These are phyloP conservation scores for Bufo bufo DNA, from an alignment of 2,113 vertebrate species.

Conservation along the genomic window DNA sequence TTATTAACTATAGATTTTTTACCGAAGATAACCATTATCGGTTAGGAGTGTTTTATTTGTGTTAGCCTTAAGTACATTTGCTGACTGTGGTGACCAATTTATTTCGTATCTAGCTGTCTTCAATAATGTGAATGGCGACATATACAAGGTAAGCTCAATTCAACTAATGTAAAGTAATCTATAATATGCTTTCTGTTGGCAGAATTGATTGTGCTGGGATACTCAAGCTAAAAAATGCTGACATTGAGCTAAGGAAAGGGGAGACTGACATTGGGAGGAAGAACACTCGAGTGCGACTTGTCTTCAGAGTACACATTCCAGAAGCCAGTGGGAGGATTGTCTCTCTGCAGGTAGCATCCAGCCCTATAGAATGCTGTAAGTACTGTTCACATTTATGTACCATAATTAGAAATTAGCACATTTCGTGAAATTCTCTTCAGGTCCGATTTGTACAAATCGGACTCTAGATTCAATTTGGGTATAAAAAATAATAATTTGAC, in stretches of 20 bases:
- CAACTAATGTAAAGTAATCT: neutral
- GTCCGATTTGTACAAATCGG: too few relatives aligned
- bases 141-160: neutral
- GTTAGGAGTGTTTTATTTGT: too few relatives aligned
- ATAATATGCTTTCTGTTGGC: constrained; percentile 39
- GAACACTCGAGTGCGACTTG: constrained; percentile 92
- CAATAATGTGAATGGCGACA: neutral
- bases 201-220: constrained; percentile 98
- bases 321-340: constrained; percentile 84
- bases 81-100: too few relatives aligned
- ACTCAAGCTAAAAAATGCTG: constrained; percentile 93
- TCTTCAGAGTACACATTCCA: constrained; percentile 92
- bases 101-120: too few relatives aligned
- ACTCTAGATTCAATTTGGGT: too few relatives aligned
- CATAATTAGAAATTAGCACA: neutral
- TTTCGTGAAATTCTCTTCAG: too few relatives aligned
- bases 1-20: too few relatives aligned
- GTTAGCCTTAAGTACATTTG: too few relatives aligned
- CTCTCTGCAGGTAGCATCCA: constrained; percentile 90
- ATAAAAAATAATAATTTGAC: too few relatives aligned
- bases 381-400: neutral
- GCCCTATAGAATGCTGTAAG: constrained; percentile 98
- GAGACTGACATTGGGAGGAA: constrained; percentile 97
- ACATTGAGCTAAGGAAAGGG: constrained; percentile 96
- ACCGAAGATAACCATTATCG: too few relatives aligned